These are phyloP conservation scores for Emmelina monodactyla DNA, from an alignment of 2,888 invertebrate genomes.

Conservation along the genomic window DNA sequence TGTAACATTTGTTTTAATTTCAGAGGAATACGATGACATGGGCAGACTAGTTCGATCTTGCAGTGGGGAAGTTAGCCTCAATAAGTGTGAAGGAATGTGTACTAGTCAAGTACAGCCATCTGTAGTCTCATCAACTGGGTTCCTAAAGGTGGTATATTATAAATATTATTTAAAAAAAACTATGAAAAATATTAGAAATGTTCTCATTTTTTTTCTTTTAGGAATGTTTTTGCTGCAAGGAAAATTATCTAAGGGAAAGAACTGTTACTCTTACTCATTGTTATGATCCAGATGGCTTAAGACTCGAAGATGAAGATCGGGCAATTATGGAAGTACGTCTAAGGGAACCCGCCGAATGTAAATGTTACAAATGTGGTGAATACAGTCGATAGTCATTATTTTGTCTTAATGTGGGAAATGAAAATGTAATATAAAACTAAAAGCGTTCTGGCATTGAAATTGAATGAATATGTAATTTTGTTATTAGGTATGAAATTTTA, in stretches of 20 bases:
- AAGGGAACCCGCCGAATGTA: conserved; percentile 87
- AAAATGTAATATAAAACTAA: too few species aligned
- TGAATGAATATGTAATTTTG: too few species aligned
- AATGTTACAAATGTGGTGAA: conserved; percentile 90
- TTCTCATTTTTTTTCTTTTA: conserved; percentile 40
- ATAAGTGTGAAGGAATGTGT: conserved; percentile 94
- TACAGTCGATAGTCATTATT: conserved; percentile 68
- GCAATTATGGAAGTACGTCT: conserved; percentile 83
- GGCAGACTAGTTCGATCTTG: conserved; percentile 87
- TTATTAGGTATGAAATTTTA: too few species aligned
- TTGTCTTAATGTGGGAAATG: too few species aligned
- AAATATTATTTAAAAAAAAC: too few species aligned
- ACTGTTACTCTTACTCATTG: conserved; percentile 83
- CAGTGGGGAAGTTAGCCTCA: conserved; percentile 87
- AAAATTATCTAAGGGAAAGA: conserved; percentile 84
- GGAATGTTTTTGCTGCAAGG: conserved; percentile 94
- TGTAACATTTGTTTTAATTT: conserved; percentile 13
- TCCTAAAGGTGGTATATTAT: conserved; percentile 91
- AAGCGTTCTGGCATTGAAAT: too few species aligned
- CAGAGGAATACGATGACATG: conserved; percentile 88
- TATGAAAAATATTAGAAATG: too few species aligned
- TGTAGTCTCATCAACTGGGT: conserved; percentile 86
- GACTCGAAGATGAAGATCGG: conserved; percentile 73
- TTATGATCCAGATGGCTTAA: conserved; percentile 86
- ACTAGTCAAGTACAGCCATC: conserved; percentile 92